Evolutionary conservation across 2,113 vertebrate genomes (phyloP), one percentile per base, ranked within the genome.

Genomic region (Taxidea taxus): DNA sequence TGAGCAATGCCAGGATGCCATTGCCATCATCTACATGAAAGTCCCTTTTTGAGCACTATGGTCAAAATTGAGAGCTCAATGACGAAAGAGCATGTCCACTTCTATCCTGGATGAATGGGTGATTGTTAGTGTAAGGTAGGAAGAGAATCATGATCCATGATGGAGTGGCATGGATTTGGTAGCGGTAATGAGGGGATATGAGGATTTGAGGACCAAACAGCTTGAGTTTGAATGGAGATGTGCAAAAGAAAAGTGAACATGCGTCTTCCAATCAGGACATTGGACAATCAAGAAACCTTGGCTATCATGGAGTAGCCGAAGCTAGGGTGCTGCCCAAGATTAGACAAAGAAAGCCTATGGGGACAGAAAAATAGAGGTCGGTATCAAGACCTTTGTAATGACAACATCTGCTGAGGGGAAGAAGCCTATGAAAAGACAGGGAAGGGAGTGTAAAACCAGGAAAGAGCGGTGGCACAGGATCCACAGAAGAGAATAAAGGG

Each of bases 1-100:
- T 20, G 56, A 49, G 37, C 25, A 64, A 21, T 8, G 9, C 7
- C 4, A 6, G 25, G 39, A 11, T 23, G 16, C 5, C 25, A 14
- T 1, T 25, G 34, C 18, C 47, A 4, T 34, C 15, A 21, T 16
- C n/a, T 49, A 21, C 11, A 2, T 2, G 21, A 70, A 44, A 20
- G 23, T 64, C 31, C 56, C 90, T 0, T 1, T 6, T 23, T 34
- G 7, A 34, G 8, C 37, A 10, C 3, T 23, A 18, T 42, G 42
- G n/a, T n/a, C 34, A 60, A 34, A 16, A 10, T 4, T 0, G 0
- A 89, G 44, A 74, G 7, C 14, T 27, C 37, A 44, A 1, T 1
- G 49, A 34, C 12, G 47, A 62, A 60, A 58, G 27, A 60, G 3
- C 4, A 12, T 31, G 39, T 47, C 15, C 25, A 2, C 7, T 23